Conservation (phyloP, 2,888 invertebrate species). For the Metalampra italica region DNA sequence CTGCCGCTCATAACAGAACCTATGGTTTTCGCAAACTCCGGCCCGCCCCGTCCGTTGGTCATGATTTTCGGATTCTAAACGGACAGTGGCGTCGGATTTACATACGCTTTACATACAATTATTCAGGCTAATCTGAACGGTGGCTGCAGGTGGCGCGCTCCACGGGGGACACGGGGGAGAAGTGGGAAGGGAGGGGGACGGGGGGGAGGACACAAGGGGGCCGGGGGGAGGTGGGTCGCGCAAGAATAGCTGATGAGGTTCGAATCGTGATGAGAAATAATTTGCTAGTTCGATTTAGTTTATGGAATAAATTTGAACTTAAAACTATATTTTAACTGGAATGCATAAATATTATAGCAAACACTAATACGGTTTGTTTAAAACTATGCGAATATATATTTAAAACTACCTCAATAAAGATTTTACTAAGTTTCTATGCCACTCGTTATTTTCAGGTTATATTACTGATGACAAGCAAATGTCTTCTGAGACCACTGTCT, state of each 20-base stretch:
- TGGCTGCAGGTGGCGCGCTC: constrained; percentile 16
- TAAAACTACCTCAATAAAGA: too few species aligned
- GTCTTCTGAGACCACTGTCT: too few species aligned
- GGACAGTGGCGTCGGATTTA: constrained; percentile 33
- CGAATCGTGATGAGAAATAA: constrained; percentile 2
- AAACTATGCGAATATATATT: too few species aligned
- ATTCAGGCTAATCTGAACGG: constrained; percentile 20
- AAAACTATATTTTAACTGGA: neutral
- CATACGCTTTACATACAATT: constrained; percentile 50
- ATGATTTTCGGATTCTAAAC: constrained; percentile 2
- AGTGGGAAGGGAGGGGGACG: neutral
- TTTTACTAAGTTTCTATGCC: too few species aligned
- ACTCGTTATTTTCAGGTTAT: too few species aligned
- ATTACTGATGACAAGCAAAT: too few species aligned
- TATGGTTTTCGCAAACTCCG: too few species aligned
- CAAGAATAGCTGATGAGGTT: constrained; percentile 2
- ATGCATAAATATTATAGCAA: too few species aligned
- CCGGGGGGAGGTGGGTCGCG: neutral
- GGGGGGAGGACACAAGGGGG: too few species aligned
- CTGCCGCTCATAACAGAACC: too few species aligned
- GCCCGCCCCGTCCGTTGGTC: too few species aligned
- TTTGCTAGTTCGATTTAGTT: neutral
- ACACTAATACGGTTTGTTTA: too few species aligned
- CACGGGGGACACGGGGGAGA: neutral
- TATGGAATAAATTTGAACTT: constrained; percentile 1